Conservation (phyloP, 2,888 invertebrate species). For the Andrena bicolor region DNA sequence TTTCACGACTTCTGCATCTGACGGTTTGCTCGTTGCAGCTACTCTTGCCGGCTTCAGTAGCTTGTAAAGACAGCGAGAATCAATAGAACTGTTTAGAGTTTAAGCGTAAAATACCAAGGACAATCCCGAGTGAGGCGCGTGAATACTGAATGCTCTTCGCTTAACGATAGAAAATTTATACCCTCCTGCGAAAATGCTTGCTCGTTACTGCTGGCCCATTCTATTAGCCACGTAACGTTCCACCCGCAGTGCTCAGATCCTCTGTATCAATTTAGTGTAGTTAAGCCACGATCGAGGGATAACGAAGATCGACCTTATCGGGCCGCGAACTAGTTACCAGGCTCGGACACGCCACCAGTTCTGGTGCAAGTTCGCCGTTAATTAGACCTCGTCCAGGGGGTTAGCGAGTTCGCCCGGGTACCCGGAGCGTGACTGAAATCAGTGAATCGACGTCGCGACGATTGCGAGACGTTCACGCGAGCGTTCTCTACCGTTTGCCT, state of each 20-base stretch:
- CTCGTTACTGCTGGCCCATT: background rate
- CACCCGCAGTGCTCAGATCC: background rate
- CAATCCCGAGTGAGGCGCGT: too few species aligned
- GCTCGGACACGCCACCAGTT: slow-evolving; percentile 20
- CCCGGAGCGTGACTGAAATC: slow-evolving; percentile 55
- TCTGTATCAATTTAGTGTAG: slow-evolving; percentile 4
- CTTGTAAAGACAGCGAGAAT: background rate
- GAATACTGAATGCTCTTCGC: too few species aligned
- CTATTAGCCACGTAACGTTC: background rate
- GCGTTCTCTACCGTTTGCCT: slow-evolving; percentile 5
- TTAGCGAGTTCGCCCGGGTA: slow-evolving; percentile 44
- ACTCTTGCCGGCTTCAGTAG: background rate
- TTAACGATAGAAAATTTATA: too few species aligned
- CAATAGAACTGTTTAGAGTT: too few species aligned
- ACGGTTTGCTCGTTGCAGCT: slow-evolving; percentile 20
- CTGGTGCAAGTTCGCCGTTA: slow-evolving; percentile 34
- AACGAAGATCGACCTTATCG: slow-evolving; percentile 6
- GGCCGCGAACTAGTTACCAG: slow-evolving; percentile 5
- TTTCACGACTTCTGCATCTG: slow-evolving; percentile 34
- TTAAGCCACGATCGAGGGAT: slow-evolving; percentile 3
- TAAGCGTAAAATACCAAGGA: too few species aligned
- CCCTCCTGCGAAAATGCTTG: too few species aligned
- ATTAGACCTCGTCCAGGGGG: slow-evolving; percentile 46
- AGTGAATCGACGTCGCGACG: slow-evolving; percentile 10
- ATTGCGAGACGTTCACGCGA: background rate